Conservation (phyloP, 1,140 invertebrate species). For the Drosophila lini region DNA sequence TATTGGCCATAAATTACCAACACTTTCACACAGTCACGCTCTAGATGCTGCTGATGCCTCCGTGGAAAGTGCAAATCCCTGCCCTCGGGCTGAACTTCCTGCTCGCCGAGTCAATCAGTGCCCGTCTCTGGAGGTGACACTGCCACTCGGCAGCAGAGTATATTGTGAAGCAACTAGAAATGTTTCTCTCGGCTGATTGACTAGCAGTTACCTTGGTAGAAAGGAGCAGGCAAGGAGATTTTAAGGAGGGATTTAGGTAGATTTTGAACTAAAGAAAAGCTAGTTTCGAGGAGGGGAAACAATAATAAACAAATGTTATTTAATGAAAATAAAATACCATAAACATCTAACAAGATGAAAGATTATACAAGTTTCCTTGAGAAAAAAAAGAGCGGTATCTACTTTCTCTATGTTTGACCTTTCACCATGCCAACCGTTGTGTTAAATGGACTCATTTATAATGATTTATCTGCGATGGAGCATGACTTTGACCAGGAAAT, state of each 20-base stretch:
- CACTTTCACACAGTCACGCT: conserved; percentile 45
- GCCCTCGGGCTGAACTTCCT: background rate
- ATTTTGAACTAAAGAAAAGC: background rate
- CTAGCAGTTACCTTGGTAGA: background rate
- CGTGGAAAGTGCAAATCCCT: conserved; percentile 14
- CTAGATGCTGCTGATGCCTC: background rate
- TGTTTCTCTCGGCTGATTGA: conserved; percentile 6
- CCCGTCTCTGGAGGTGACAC: conserved; percentile 31
- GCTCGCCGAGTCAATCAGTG: conserved; percentile 49
- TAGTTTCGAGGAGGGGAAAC: no score
- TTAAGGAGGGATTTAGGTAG: background rate
- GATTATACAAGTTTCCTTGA: background rate
- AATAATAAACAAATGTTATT: background rate
- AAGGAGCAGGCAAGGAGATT: background rate
- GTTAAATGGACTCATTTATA: conserved; percentile 31
- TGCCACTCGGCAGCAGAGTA: background rate
- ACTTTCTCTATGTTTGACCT: conserved; percentile 2
- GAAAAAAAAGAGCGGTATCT: background rate
- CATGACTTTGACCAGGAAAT: conserved; percentile 30
- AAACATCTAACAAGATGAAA: no score
- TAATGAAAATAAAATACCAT: background rate
- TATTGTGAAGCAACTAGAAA: background rate
- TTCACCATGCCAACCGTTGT: background rate
- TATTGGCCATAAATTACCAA: conserved; percentile 58
- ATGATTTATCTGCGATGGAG: conserved; percentile 27